Base-by-base conservation (phyloP, 2,888 invertebrate genomes). In the Drosophila anomelani region DNA sequence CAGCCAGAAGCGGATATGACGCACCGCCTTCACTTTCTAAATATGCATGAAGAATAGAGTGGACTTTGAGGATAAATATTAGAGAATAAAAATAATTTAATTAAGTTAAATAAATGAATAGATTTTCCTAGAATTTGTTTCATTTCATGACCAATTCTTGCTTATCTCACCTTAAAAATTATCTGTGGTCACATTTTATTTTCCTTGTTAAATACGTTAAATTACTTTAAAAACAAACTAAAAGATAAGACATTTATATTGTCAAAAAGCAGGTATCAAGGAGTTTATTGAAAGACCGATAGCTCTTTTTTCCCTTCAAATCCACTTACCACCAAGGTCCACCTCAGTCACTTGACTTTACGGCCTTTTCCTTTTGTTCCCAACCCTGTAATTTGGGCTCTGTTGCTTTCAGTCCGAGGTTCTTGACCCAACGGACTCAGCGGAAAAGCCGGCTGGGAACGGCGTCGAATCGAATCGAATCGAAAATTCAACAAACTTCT, bases 1-100 rank as follows among this genome's bases (percentile, higher is more conserved):
- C 60, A 38, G 34, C n/a, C 43, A 20, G 38, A 44, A 51, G 46
- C 63, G 80, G 80, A 87, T 73, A 75, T 85, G 88, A 82, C 85
- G 85, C 88, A 88, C 70, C 68, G 75, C 53, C 49, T 43, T 43
- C 54, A 63, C 63, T 63, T 83, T 67, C 43, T 4, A 32, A 29
- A 60, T 32, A 17, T 60, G 5, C 41, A 41, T 12, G 36, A 2
- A 39, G 12, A 26, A 23, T 64, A 15, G 41, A 39, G 63, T 66
- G 63, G 7, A 6, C 47, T 66, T 17, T 9, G 2, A 7, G 12
- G 17, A 12, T 10, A 26, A 15, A 7, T 17, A 10, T 15, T 47
- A 10, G 10, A 7, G 2, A 20, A 6, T 10, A 26, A 26, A 26
- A 26, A 0, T 26, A 26, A 26, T 26, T 26, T 26, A 26, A 26